Evolutionary conservation across 2,113 vertebrate species (phyloP).

Genomic region (Coptodon rendalli): DNA sequence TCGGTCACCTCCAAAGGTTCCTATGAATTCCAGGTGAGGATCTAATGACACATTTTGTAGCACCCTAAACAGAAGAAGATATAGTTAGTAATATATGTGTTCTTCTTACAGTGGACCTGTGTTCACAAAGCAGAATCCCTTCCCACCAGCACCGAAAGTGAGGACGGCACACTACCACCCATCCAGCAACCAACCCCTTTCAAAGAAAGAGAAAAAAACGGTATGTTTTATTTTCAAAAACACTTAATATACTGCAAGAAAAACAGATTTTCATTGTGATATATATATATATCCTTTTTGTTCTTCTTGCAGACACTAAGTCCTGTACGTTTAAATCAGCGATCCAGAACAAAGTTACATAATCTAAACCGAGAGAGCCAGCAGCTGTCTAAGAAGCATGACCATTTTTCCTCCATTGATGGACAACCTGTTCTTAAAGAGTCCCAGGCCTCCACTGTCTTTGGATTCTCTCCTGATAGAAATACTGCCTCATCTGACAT

Average conservation of each 20-base stretch:
- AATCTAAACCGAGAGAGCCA: neutral
- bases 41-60: neutral
- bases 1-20: neutral
- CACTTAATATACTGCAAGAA: neutral
- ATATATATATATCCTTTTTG: neutral
- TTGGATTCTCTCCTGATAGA: slow-evolving; percentile 31
- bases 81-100: neutral
- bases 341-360: neutral
- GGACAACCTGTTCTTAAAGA: slow-evolving; percentile 60
- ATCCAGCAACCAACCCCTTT: slow-evolving; percentile 34
- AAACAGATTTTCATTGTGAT: neutral
- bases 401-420: neutral
- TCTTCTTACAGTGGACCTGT: slow-evolving; percentile 51
- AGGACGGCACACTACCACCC: slow-evolving; percentile 54
- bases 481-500: neutral
- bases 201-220: slow-evolving; percentile 55
- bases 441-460: slow-evolving; percentile 73
- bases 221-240: slow-evolving; percentile 7
- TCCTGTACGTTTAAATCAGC: slow-evolving; percentile 30
- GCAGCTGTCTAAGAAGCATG: neutral
- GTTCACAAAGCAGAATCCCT: slow-evolving; percentile 63
- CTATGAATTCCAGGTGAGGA: slow-evolving; percentile 69
- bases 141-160: slow-evolving; percentile 28
- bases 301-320: slow-evolving; percentile 59
- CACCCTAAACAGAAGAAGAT: neutral